Evolutionary conservation across 2,888 invertebrate genomes (phyloP).

Genomic region (Aporophyla nigra): DNA sequence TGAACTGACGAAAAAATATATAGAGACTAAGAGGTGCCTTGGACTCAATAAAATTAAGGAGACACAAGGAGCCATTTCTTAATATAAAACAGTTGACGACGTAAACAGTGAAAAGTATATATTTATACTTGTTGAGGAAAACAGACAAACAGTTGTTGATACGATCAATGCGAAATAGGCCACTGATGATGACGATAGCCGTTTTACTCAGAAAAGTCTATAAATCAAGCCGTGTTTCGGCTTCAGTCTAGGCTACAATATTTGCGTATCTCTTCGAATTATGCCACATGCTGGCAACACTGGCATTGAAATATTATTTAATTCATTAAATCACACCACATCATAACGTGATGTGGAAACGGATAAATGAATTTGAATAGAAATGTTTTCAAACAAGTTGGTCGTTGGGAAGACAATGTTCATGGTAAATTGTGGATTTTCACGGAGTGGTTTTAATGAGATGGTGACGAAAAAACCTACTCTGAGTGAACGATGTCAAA

Average conservation of each 20-base stretch:
- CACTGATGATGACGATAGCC: conserved; percentile 55
- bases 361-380: conserved; percentile 11
- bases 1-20: conserved; percentile 11
- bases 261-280: conserved; percentile 41
- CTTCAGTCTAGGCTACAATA: conserved; percentile 51
- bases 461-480: not conserved
- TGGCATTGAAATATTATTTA: conserved; percentile 59
- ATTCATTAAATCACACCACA: conserved; percentile 52
- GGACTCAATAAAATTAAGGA: conserved; percentile 26
- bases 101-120: conserved; percentile 32
- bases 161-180: conserved; percentile 55
- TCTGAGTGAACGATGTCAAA: no score
- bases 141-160: conserved; percentile 51
- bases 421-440: not conserved
- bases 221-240: conserved; percentile 53
- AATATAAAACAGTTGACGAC: conserved; percentile 13
- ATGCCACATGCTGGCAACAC: conserved; percentile 43
- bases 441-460: not conserved
- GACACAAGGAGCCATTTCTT: conserved; percentile 23
- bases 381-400: conserved; percentile 11
- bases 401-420: not conserved
- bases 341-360: conserved; percentile 23
- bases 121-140: conserved; percentile 40
- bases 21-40: conserved; percentile 16
- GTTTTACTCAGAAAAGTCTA: conserved; percentile 60